Conservation (phyloP, 1,140 invertebrate genomes). For the Pararge aegeria region DNA sequence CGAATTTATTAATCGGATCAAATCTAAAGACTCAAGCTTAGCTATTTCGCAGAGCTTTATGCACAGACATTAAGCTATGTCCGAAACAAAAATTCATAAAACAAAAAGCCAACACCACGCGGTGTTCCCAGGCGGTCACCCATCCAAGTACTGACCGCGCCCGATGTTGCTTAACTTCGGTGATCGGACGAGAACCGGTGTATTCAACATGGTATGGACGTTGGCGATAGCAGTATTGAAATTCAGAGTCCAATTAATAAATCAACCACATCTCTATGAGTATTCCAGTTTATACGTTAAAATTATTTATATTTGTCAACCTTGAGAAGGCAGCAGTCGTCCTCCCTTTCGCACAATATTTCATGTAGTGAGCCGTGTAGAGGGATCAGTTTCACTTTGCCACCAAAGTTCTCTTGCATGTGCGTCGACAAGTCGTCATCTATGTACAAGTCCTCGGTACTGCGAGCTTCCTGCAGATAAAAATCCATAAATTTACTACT, state of each 20-base stretch:
- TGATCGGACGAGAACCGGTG: conserved; percentile 46
- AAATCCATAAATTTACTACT: not conserved
- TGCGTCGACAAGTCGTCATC: conserved; percentile 75
- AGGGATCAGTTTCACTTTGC: conserved; percentile 63
- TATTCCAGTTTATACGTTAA: too few relatives aligned
- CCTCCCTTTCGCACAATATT: conserved; percentile 65
- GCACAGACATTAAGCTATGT: too few relatives aligned
- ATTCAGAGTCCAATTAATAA: not conserved
- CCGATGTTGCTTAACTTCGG: conserved; percentile 41
- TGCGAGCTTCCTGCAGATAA: conserved; percentile 70
- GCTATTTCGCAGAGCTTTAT: too few relatives aligned
- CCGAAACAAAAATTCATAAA: too few relatives aligned
- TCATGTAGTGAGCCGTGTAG: conserved; percentile 70
- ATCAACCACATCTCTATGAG: too few relatives aligned
- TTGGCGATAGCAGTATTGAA: conserved; percentile 2
- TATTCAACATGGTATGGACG: conserved; percentile 36
- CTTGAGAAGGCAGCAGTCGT: conserved; percentile 75
- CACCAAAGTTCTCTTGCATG: conserved; percentile 73
- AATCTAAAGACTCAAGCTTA: too few relatives aligned
- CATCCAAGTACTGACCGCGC: conserved; percentile 39
- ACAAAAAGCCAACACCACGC: conserved; percentile 30
- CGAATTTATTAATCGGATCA: too few relatives aligned
- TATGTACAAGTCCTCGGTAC: conserved; percentile 78
- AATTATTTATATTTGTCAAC: too few relatives aligned
- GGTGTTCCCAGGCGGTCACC: conserved; percentile 38